Evolutionary conservation across 2,888 invertebrate genomes (phyloP).

Genomic region (Tetrapedia diversipes): DNA sequence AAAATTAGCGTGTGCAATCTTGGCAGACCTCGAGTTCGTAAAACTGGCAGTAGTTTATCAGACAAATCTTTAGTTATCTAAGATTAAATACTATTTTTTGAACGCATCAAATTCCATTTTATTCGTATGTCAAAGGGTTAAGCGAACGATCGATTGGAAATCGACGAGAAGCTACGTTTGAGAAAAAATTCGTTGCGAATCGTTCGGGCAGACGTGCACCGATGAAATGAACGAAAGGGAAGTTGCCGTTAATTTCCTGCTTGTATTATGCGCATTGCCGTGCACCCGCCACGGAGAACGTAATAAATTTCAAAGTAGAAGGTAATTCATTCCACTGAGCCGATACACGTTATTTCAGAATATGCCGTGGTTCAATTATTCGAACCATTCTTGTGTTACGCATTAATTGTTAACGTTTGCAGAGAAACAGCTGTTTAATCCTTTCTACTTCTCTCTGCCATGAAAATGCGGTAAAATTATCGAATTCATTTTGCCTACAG

Average conservation of each 20-base stretch:
- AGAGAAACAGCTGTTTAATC: too few species aligned
- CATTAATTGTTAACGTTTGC: neutral
- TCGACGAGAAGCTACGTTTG: slow-evolving; percentile 29
- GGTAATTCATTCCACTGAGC: neutral
- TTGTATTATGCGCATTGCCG: slow-evolving; percentile 5
- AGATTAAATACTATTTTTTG: too few species aligned
- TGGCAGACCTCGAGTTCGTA: too few species aligned
- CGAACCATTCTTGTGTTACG: neutral
- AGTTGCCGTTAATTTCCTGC: slow-evolving; percentile 42
- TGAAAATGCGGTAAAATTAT: too few species aligned
- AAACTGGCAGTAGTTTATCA: too few species aligned
- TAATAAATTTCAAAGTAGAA: neutral
- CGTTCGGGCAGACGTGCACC: neutral
- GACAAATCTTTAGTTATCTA: too few species aligned
- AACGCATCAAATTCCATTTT: too few species aligned
- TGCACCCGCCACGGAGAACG: neutral
- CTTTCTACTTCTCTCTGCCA: too few species aligned
- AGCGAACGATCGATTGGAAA: slow-evolving; percentile 37
- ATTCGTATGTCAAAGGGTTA: too few species aligned
- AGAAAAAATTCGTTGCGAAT: slow-evolving; percentile 15
- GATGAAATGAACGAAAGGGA: slow-evolving; percentile 18
- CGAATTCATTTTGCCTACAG: too few species aligned
- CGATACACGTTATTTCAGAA: neutral
- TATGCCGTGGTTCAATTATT: neutral
- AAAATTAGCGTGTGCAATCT: too few species aligned